These are phyloP conservation scores for Rhea pennata DNA, from an alignment of 2,113 vertebrate genomes.

Conservation along the genomic window DNA sequence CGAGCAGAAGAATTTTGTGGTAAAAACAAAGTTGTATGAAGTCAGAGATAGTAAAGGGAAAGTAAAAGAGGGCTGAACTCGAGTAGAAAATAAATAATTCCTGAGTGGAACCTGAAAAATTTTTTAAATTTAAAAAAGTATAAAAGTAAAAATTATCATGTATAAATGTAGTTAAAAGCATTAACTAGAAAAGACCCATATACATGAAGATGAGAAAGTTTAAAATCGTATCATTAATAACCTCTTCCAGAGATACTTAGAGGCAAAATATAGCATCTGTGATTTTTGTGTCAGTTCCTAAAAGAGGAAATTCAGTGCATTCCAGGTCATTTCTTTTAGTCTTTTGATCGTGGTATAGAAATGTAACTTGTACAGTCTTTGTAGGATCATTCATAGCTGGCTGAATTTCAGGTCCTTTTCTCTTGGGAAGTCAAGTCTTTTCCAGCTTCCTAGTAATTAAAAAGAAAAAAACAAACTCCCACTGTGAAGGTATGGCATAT, in stretches of 20 bases:
- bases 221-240: not conserved
- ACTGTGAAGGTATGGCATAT: not conserved
- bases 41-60: not conserved
- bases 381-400: conserved; percentile 34
- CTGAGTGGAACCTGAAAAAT: not conserved
- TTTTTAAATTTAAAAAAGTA: not conserved
- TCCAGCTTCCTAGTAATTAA: conserved; percentile 50
- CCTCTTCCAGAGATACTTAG: not conserved
- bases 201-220: not conserved
- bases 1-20: not conserved
- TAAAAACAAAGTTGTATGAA: not conserved
- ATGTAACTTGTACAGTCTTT: conserved; percentile 2
- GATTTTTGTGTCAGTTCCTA: not conserved
- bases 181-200: not conserved
- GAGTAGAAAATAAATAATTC: not conserved
- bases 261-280: not conserved
- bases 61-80: not conserved
- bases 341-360: conserved; percentile 32
- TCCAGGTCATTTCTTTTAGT: not conserved
- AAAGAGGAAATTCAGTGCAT: not conserved
- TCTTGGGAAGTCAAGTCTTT: conserved; percentile 41
- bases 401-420: conserved; percentile 46
- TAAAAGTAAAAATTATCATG: not conserved
- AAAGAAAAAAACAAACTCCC: not conserved
- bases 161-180: not conserved